These are phyloP conservation scores for Ictidomys tridecemlineatus DNA, from an alignment of 2,113 vertebrate species.

Conservation along the genomic window DNA sequence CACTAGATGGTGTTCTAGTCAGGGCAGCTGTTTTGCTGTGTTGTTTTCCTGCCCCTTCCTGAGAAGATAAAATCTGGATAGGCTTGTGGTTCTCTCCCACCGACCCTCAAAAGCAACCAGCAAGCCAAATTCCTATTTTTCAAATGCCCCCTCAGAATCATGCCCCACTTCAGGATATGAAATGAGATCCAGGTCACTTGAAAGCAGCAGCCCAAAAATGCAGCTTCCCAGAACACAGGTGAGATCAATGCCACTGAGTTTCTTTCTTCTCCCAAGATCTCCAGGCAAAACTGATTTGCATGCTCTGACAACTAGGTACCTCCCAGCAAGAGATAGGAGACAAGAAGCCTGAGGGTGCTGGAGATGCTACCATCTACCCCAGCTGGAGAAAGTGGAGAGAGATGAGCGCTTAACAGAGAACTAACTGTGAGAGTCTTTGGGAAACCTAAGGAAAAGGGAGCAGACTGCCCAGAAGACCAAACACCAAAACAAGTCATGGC, in stretches of 20 bases:
- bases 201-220: not conserved
- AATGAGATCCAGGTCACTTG: not conserved
- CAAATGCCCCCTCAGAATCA: not conserved
- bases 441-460: not conserved
- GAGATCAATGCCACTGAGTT: conserved; percentile 39
- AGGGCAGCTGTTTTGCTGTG: not conserved
- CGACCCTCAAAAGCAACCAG: conserved; percentile 16
- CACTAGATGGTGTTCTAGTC: conserved; percentile 11
- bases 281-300: conserved; percentile 50
- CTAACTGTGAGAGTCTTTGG: not conserved
- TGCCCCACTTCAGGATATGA: not conserved
- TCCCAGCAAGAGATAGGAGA: not conserved
- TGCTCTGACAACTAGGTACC: not conserved
- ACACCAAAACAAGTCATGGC: not conserved
- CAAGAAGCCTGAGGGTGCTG: not conserved
- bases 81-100: conserved; percentile 53
- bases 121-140: conserved; percentile 58
- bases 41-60: conserved; percentile 71
- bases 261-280: conserved; percentile 65
- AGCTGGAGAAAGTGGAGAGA: not conserved
- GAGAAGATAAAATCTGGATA: conserved; percentile 67
- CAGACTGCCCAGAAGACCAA: not conserved
- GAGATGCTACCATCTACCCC: not conserved
- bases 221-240: conserved; percentile 45
- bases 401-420: not conserved